phyloP scores from a whole-genome alignment of 35 echinoderm and acorn worm genomes.

The Lytechinus variegatus region DNA sequence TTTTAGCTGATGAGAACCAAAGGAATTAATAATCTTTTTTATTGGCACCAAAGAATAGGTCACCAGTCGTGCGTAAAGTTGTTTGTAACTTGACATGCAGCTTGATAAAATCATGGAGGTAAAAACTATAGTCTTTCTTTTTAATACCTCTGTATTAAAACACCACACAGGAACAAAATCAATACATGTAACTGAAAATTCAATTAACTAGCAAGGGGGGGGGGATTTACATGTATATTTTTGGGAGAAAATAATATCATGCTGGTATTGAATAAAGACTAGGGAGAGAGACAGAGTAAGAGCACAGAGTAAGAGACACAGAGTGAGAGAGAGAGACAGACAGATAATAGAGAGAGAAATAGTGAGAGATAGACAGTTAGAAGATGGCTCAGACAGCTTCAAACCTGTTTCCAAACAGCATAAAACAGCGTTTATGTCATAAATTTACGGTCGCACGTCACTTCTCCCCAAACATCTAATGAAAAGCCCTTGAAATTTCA shows the following conservation, averaged over 20 bases:
- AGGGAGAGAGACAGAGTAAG: background rate
- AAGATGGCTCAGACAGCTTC: background rate
- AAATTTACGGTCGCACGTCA: background rate
- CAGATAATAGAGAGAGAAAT: background rate
- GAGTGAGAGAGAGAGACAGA: background rate
- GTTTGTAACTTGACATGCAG: no score
- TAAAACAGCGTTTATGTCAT: background rate
- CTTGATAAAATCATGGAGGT: no score
- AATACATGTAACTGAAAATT: no score
- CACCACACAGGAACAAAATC: no score
- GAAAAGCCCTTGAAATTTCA: conserved; percentile 26
- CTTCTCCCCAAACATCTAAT: background rate
- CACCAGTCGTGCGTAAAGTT: no score
- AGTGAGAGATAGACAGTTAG: background rate
- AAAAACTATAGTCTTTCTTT: no score
- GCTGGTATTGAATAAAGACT: no score
- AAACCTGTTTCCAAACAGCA: background rate
- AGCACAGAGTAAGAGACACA: background rate
- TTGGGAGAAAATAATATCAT: background rate
- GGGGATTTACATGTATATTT: background rate
- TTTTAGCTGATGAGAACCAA: no score
- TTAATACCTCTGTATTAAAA: no score
- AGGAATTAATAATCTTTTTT: no score
- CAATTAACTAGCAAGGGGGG: background rate
- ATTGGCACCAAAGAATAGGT: no score